Conservation (phyloP, 2,797 vertebrate species). For the Stomatorhinus walkeri region DNA sequence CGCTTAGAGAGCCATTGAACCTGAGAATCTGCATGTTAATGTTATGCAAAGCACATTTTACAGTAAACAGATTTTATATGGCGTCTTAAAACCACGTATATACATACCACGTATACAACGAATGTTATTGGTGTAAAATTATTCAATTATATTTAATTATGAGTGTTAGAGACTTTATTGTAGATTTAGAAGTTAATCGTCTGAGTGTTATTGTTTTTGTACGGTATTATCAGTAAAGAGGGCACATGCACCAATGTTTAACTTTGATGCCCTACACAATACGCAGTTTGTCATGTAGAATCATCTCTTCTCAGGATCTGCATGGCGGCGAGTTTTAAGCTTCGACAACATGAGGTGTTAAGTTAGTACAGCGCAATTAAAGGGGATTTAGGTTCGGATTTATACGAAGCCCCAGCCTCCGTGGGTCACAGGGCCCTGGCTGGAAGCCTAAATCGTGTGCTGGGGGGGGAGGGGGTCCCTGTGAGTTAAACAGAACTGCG, state of each 20-base stretch:
- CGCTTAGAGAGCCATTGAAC: not conserved
- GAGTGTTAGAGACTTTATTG: not conserved
- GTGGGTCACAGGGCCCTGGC: not conserved
- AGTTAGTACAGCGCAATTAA: constrained; percentile 11
- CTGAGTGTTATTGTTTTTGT: constrained; percentile 29
- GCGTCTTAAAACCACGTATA: not conserved
- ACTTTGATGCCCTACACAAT: not conserved
- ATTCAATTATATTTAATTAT: constrained; percentile 10
- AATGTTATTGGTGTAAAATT: not conserved
- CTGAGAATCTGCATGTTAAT: not conserved
- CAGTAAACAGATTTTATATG: not conserved
- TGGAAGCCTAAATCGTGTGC: not conserved
- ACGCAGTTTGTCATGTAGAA: constrained; percentile 1
- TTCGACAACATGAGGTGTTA: constrained; percentile 7
- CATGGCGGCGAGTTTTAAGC: constrained; percentile 13
- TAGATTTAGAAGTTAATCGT: constrained; percentile 27
- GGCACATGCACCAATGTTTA: not conserved
- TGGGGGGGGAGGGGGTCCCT: not conserved
- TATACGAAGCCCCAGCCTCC: not conserved
- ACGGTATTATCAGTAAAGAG: constrained; percentile 10
- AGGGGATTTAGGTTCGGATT: not conserved
- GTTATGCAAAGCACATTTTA: constrained; percentile 2
- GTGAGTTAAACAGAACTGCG: not conserved
- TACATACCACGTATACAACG: not conserved
- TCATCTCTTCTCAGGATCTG: not conserved